Evolutionary conservation across 2,797 vertebrate genomes (phyloP), one percentile per base, ranked within the genome.

Genomic region (Denticeps clupeoides): DNA sequence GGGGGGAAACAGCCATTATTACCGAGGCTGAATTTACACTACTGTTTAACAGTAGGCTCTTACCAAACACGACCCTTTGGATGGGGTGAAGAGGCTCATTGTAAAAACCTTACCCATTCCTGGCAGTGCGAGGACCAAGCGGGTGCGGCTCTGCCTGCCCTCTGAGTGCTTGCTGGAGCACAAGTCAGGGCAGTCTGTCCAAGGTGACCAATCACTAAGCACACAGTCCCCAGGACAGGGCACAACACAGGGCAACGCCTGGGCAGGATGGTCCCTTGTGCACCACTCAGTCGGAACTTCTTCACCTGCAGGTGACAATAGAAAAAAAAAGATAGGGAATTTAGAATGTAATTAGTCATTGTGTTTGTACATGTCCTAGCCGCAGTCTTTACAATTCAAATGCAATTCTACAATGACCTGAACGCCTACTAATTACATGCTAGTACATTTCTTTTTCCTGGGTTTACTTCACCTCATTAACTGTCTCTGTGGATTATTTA

Each of bases 161-260:
- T 85, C 82, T 0, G 69, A 51, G 18, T 70, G 85, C 59, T 81
- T 85, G 65, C 63, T 67, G 53, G 83, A 83, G 53, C 87, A 89
- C 5, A 85, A 82, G 42, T 80, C 80, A 37, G 87, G 87, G 48
- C 88, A 90, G 0, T 65, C 32, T 7, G 87, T 82, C 88, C 88
- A 90, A 1, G 27, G 45, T 1, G 77, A 74, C 88, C 87, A 89
- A 22, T 83, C 66, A 0, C 77, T 78, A 25, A 82, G 16, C 6
- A 86, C 80, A 6, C 88, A 90, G 35, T 90, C 87, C 23, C 63
- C 64, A 1, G 75, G 68, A 67, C 86, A 89, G 0, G 82, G 80
- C 46, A 84, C 69, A 57, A 85, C 81, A 61, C 88, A 90, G 2
- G 55, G 9, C 26, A 54, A 51, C n/a, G 12, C 58, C 22, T 77